A percentile compares a stretch with the other conserved stretches of the same genome.
Evolutionary conservation across 2,888 invertebrate species (phyloP).

Genomic region (Tethea ocularis): DNA sequence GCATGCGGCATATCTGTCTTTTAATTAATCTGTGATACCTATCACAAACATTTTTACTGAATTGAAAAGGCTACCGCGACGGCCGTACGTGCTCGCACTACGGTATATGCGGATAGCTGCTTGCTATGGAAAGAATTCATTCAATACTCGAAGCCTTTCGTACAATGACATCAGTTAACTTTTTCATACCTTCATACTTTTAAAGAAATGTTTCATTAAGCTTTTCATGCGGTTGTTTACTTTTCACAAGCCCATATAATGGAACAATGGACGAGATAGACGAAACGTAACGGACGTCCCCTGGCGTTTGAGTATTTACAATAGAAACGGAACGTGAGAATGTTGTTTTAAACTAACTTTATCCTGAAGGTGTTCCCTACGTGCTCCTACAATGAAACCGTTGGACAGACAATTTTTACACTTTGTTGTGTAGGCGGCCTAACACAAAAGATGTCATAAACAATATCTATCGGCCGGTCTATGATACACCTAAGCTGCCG

Average conservation of each 20-base stretch:
- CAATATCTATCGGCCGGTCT: slow-evolving; percentile 58
- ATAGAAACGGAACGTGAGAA: slow-evolving; percentile 78
- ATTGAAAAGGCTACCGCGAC: slow-evolving; percentile 50
- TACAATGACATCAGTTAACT: slow-evolving; percentile 46
- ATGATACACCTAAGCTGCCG: slow-evolving; percentile 65
- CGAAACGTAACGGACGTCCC: slow-evolving; percentile 72
- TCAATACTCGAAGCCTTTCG: slow-evolving; percentile 42
- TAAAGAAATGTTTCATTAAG: slow-evolving; percentile 55
- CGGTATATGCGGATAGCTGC: slow-evolving; percentile 45
- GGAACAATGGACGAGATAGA: slow-evolving; percentile 74
- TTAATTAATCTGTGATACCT: slow-evolving; percentile 32
- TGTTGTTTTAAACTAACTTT: slow-evolving; percentile 65
- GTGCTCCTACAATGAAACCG: slow-evolving; percentile 66
- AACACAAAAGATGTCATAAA: slow-evolving; percentile 73
- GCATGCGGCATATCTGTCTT: slow-evolving; percentile 4
- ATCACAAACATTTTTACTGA: slow-evolving; percentile 46
- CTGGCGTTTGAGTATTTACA: slow-evolving; percentile 67
- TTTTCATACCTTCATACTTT: slow-evolving; percentile 34
- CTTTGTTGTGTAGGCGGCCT: slow-evolving; percentile 68
- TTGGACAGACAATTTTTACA: slow-evolving; percentile 56
- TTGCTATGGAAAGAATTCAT: slow-evolving; percentile 51
- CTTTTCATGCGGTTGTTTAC: slow-evolving; percentile 64
- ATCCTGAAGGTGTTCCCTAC: slow-evolving; percentile 63
- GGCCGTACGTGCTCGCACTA: slow-evolving; percentile 66
- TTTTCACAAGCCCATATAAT: slow-evolving; percentile 69